A percentile compares a stretch with the other conserved stretches of the same genome.
phyloP scores from a whole-genome alignment of 2,888 invertebrate species.

The Aphrophora alni region DNA sequence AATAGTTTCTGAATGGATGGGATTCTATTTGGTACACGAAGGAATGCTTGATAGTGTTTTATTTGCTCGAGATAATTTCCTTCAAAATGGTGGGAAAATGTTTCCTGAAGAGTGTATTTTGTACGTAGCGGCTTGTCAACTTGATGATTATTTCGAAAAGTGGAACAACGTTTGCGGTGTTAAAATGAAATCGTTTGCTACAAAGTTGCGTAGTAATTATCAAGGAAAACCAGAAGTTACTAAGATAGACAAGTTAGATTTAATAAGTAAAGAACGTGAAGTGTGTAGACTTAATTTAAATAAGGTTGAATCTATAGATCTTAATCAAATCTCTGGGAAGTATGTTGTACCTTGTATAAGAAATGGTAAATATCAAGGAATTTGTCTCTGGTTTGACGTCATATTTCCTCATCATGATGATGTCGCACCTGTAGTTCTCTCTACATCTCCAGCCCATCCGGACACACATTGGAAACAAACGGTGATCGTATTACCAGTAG shows the following conservation, averaged over 20 bases:
- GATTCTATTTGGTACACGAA: constrained; percentile 93
- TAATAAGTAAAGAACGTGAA: constrained; percentile 70
- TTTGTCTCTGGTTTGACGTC: constrained; percentile 84
- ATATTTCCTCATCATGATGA: constrained; percentile 65
- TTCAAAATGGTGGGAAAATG: constrained; percentile 74
- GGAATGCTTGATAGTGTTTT: constrained; percentile 94
- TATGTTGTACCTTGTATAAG: constrained; percentile 66
- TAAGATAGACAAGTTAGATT: constrained; percentile 62
- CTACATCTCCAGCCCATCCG: constrained; percentile 64
- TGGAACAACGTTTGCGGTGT: constrained; percentile 80
- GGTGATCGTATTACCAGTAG: constrained; percentile 74
- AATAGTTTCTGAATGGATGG: constrained; percentile 98
- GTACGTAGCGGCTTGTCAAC: constrained; percentile 66
- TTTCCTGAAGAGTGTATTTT: constrained; percentile 78
- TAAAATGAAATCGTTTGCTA: constrained; percentile 69
- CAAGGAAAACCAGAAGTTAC: constrained; percentile 71
- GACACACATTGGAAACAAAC: constrained; percentile 79
- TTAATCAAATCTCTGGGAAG: constrained; percentile 66
- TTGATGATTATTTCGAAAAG: constrained; percentile 70
- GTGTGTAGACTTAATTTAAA: constrained; percentile 73
- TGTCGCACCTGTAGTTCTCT: constrained; percentile 56
- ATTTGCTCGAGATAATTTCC: constrained; percentile 78
- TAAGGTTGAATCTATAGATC: constrained; percentile 65
- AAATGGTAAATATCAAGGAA: constrained; percentile 61
- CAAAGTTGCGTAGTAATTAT: constrained; percentile 67